Evolutionary conservation across 2,888 invertebrate species (phyloP).

Genomic region (Agonopterix heracliana): DNA sequence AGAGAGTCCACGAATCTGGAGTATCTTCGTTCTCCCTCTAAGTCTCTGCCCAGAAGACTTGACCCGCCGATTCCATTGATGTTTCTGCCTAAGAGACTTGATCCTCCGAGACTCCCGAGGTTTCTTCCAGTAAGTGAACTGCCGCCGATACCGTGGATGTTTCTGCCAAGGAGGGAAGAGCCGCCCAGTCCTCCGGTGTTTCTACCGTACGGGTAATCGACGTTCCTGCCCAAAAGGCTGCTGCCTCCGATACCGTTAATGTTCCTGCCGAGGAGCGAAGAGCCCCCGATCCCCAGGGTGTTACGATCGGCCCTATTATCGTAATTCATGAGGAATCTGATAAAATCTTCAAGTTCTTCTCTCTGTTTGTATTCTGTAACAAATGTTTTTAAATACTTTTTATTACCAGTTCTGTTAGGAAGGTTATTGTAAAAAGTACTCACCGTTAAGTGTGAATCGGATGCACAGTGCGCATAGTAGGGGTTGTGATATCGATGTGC

Average conservation of each 20-base stretch:
- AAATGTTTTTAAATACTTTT: neutral
- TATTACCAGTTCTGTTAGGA: neutral
- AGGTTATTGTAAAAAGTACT: conserved; percentile 11
- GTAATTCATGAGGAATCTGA: conserved; percentile 46
- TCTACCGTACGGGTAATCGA: conserved; percentile 13
- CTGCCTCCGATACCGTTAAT: conserved; percentile 8
- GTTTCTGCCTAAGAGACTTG: conserved; percentile 27
- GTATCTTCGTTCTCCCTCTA: conserved; percentile 35
- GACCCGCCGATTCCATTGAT: conserved; percentile 24
- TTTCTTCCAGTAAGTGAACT: conserved; percentile 15
- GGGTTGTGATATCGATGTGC: conserved; percentile 12
- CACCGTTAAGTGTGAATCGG: conserved; percentile 15
- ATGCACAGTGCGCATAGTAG: conserved; percentile 17
- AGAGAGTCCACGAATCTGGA: conserved; percentile 39
- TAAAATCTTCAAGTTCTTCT: conserved; percentile 49
- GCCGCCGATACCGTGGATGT: conserved; percentile 18
- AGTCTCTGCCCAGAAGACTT: conserved; percentile 26
- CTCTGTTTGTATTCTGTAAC: conserved; percentile 55
- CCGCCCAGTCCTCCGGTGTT: conserved; percentile 20
- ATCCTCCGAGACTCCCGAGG: conserved; percentile 29
- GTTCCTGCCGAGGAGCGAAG: conserved; percentile 28
- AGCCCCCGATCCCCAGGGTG: conserved; percentile 1
- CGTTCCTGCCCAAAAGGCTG: conserved; percentile 5
- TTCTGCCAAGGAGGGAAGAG: conserved; percentile 14
- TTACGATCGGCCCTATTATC: conserved; percentile 35